These are phyloP conservation scores for Thymelicus sylvestris DNA, from an alignment of 2,888 invertebrate species.

Conservation along the genomic window DNA sequence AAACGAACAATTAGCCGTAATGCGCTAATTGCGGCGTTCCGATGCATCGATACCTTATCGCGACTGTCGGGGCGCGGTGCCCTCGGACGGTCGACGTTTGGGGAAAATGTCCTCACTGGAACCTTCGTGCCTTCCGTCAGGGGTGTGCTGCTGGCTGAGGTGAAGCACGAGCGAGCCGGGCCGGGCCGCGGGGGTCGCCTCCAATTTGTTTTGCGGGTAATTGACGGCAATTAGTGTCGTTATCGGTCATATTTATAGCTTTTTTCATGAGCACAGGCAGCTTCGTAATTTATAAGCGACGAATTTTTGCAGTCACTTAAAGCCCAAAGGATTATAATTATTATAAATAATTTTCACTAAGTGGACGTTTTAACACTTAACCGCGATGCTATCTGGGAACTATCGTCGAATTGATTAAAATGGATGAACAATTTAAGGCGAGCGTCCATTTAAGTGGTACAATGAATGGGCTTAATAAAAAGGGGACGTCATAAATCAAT, in stretches of 20 bases:
- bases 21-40: conserved; percentile 38
- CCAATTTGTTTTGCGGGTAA: conserved; percentile 29
- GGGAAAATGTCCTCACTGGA: conserved; percentile 6
- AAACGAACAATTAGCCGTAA: conserved; percentile 39
- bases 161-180: too few relatives aligned
- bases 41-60: conserved; percentile 28
- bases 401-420: conserved; percentile 11
- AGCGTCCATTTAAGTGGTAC: background rate
- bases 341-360: background rate
- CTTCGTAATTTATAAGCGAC: background rate
- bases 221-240: background rate
- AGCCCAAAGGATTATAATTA: background rate
- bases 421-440: conserved; percentile 11
- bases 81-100: background rate
- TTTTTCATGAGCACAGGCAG: background rate
- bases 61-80: background rate
- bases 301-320: background rate
- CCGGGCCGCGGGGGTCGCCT: conserved; percentile 17
- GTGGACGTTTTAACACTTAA: conserved; percentile 3
- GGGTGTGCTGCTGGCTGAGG: too few relatives aligned
- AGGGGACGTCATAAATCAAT: conserved; percentile 12
- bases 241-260: background rate
- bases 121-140: too few relatives aligned
- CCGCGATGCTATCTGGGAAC: background rate
- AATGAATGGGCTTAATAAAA: conserved; percentile 24